A percentile compares a stretch with the other conserved stretches of the same genome.
Conservation (phyloP, 2,888 invertebrate species). For the Acleris holmiana region DNA sequence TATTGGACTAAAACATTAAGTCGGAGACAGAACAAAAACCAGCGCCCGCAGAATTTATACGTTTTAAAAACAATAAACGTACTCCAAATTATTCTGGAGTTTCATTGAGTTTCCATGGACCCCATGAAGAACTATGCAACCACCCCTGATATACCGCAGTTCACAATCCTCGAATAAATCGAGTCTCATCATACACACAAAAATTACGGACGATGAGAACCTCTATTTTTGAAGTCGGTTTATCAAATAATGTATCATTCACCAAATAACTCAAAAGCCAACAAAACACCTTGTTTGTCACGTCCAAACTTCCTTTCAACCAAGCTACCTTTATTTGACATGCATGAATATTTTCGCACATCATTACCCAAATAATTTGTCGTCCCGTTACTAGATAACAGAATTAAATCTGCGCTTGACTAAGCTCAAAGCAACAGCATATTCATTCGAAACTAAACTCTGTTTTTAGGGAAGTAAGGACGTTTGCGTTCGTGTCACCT, state of each 20-base stretch:
- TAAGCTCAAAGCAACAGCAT: conserved; percentile 35
- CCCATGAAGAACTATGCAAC: too few relatives aligned
- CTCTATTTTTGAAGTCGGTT: too few relatives aligned
- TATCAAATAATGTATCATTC: conserved; percentile 10
- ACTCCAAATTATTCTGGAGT: too few relatives aligned
- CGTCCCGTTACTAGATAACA: conserved; percentile 43
- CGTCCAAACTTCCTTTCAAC: conserved; percentile 20
- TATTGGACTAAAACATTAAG: too few relatives aligned
- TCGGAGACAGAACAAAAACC: too few relatives aligned
- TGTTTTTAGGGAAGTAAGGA: not conserved
- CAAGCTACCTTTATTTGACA: conserved; percentile 40
- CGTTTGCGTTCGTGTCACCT: not conserved
- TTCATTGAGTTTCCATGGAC: too few relatives aligned
- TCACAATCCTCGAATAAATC: too few relatives aligned
- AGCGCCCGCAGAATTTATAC: too few relatives aligned
- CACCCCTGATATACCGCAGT: too few relatives aligned
- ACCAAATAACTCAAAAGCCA: conserved; percentile 1
- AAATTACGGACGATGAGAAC: too few relatives aligned
- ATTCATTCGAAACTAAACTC: conserved; percentile 21
- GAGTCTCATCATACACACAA: too few relatives aligned
- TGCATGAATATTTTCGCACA: conserved; percentile 55
- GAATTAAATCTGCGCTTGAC: conserved; percentile 41
- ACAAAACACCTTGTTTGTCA: conserved; percentile 25
- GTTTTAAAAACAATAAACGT: too few relatives aligned
- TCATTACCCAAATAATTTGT: conserved; percentile 58